Base-by-base conservation (phyloP, 2,797 vertebrate species). In the Alca torda region DNA sequence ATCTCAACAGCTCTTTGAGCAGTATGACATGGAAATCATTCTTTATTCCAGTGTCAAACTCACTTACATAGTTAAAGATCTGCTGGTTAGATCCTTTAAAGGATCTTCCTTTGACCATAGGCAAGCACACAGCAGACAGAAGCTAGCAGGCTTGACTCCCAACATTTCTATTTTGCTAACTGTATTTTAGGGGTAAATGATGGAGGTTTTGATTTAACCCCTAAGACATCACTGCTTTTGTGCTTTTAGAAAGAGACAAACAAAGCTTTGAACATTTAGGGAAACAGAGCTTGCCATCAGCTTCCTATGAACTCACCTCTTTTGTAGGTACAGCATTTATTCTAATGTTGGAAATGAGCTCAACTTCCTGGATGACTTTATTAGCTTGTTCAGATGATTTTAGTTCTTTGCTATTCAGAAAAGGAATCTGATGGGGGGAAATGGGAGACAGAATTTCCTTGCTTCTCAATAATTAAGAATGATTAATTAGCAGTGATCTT, bases 301-400 rank as follows among this genome's bases (percentile, higher is more conserved):
- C 67, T 96, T 96, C 96, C 96, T 96, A 93, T 96, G 96, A 97
- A 96, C 91, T 97, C 96, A 97, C 91, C 45, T 93, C 93, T 84
- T 96, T 93, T 91, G 91, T 94, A 73, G 45, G 82, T 93, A 89
- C 43, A 81, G 77, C 54, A 50, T 95, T 94, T 94, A 90, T 91
- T 96, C 85, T 95, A 88, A 77, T 69, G 63, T 21, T 96, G 90
- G 96, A 90, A 95, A 76, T 97, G 63, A 96, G 70, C 80, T 97
- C 96, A 97, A 6, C 76, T 95, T 97, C 96, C 96, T 95, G 72
- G 72, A 95, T 81, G 65, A 80, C 87, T 97, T 96, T 87, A 96
- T 96, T 89, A 94, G 75, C 75, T 85, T 75, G 31, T 84, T 93
- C 60, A 74, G 72, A 74, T 5, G 0, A 67, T 85, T 92, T 93